Evolutionary conservation across 2,888 invertebrate species (phyloP).

Genomic region (Zaprionus obscuricornis): DNA sequence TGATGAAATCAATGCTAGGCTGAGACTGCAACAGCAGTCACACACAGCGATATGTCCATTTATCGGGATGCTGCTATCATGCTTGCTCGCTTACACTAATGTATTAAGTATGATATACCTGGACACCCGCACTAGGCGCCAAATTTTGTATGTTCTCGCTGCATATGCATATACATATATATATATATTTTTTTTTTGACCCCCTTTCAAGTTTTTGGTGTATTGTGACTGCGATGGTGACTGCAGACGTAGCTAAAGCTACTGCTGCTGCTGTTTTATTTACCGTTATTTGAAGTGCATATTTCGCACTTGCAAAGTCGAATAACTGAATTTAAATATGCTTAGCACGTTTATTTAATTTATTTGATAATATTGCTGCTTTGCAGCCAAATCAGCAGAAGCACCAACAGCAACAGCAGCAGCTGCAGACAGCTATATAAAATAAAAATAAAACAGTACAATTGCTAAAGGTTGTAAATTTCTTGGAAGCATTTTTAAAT

Average conservation of each 20-base stretch:
- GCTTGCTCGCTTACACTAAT: slow-evolving; percentile 16
- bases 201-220: neutral
- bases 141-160: neutral
- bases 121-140: neutral
- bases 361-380: slow-evolving; percentile 35
- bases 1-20: slow-evolving; percentile 31
- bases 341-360: slow-evolving; percentile 36
- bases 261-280: slow-evolving; percentile 13
- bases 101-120: too few relatives aligned
- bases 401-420: neutral
- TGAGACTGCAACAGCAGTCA: slow-evolving; percentile 24
- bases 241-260: neutral
- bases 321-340: slow-evolving; percentile 17
- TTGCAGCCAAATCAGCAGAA: slow-evolving; percentile 34
- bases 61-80: slow-evolving; percentile 26
- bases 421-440: neutral
- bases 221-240: too few relatives aligned
- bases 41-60: neutral
- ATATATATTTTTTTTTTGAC: neutral
- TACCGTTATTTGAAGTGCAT: slow-evolving; percentile 40
- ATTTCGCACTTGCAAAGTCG: slow-evolving; percentile 23
- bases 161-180: neutral
- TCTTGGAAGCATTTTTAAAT: neutral
- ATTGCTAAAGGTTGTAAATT: neutral
- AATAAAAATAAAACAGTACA: neutral